A percentile compares a stretch with the other conserved stretches of the same genome.
These are phyloP conservation scores for Leptopilina drosophilae DNA, from an alignment of 2,888 invertebrate genomes.

Conservation along the genomic window DNA sequence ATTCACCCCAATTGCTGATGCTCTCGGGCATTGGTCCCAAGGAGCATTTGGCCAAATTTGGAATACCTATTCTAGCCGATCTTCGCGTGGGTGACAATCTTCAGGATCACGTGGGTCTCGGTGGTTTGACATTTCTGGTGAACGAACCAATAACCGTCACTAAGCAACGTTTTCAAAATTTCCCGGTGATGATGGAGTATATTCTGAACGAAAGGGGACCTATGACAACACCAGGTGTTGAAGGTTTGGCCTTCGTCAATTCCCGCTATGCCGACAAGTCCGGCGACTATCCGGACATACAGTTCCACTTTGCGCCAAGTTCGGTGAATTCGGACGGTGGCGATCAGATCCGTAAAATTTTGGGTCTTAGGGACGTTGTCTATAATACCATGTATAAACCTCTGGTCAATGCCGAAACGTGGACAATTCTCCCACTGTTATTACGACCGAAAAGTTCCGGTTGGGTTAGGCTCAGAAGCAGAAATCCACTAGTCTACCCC, in stretches of 20 bases:
- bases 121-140: constrained; percentile 89
- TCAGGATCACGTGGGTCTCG: constrained; percentile 92
- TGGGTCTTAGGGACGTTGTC: constrained; percentile 87
- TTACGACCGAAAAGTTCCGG: constrained; percentile 93
- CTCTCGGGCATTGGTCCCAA: constrained; percentile 91
- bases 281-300: constrained; percentile 89
- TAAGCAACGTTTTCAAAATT: constrained; percentile 86
- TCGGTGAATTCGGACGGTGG: constrained; percentile 90
- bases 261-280: constrained; percentile 89
- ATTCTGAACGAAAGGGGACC: constrained; percentile 89
- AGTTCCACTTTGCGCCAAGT: constrained; percentile 92
- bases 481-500: constrained; percentile 89
- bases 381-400: constrained; percentile 93
- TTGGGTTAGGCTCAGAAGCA: constrained; percentile 88
- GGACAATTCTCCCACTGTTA: constrained; percentile 89
- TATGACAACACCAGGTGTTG: constrained; percentile 89
- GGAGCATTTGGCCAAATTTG: constrained; percentile 85
- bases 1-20: constrained; percentile 94
- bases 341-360: constrained; percentile 86
- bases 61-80: constrained; percentile 86
- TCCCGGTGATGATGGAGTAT: constrained; percentile 89
- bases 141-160: constrained; percentile 89
- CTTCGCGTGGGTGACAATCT: constrained; percentile 89
- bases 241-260: constrained; percentile 92
- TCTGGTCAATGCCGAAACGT: constrained; percentile 86